phyloP scores from a whole-genome alignment of 2,113 vertebrate genomes.

The Eulemur rufifrons region DNA sequence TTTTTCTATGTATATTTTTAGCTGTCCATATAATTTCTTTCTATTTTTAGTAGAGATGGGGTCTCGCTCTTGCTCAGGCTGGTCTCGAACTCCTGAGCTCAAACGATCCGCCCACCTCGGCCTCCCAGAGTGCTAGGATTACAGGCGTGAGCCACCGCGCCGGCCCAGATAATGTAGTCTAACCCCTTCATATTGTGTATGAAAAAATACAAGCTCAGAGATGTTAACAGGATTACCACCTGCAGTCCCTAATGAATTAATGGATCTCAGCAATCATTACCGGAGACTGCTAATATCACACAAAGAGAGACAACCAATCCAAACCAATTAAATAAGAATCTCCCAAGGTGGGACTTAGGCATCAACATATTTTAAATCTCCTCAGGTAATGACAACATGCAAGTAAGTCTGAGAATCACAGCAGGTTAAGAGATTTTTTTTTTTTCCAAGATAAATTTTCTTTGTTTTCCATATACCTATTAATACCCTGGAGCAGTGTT shows the following conservation, averaged over 20 bases:
- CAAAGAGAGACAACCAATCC: neutral
- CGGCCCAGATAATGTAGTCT: neutral
- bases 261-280: neutral
- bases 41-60: no score
- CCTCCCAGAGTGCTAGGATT: no score
- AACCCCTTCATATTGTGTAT: neutral
- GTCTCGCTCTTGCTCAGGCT: no score
- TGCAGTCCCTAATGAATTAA: neutral
- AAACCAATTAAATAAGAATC: constrained; percentile 31
- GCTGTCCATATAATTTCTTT: no score
- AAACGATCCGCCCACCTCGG: no score
- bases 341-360: neutral
- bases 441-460: neutral
- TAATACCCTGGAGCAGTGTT: constrained; percentile 2
- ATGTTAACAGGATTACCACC: neutral
- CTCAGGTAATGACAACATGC: neutral
- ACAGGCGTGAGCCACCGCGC: no score
- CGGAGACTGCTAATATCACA: neutral
- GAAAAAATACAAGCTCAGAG: neutral
- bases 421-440: neutral
- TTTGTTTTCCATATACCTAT: constrained; percentile 7
- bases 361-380: neutral
- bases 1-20: no score
- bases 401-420: neutral
- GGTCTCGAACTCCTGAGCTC: no score